These are phyloP conservation scores for Selene dorsalis DNA, from an alignment of 2,797 vertebrate species.

Conservation along the genomic window DNA sequence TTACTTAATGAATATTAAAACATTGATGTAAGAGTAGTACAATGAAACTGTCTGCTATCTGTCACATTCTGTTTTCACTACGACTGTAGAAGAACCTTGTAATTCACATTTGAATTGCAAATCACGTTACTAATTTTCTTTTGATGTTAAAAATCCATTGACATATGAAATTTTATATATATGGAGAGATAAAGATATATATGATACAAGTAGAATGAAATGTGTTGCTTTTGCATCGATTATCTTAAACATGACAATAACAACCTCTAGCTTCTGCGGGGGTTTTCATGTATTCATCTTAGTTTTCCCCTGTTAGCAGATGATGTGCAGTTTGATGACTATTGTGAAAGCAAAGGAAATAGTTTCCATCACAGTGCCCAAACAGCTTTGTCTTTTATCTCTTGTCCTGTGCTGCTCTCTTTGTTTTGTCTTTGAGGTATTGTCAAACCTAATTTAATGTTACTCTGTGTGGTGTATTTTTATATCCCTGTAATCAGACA, in stretches of 20 bases:
- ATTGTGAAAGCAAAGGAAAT: constrained; percentile 30
- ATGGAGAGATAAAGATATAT: neutral
- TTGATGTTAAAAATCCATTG: neutral
- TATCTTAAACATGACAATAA: neutral
- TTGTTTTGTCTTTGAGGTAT: constrained; percentile 54
- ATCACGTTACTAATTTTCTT: neutral
- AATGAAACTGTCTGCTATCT: constrained; percentile 13
- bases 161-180: constrained; percentile 12
- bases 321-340: constrained; percentile 31
- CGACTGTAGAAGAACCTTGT: constrained; percentile 5
- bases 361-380: constrained; percentile 13
- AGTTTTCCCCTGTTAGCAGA: constrained; percentile 18
- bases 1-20: constrained; percentile 17
- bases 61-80: neutral
- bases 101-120: constrained; percentile 6
- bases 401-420: constrained; percentile 51
- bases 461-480: constrained; percentile 54
- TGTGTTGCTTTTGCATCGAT: constrained; percentile 5
- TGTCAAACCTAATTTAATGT: constrained; percentile 67
- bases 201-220: neutral
- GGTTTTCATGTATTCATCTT: constrained; percentile 9
- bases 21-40: constrained; percentile 6
- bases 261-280: constrained; percentile 2
- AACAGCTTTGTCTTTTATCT: constrained; percentile 15
- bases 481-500: constrained; percentile 66